phyloP scores from a whole-genome alignment of 1,140 invertebrate species.

The Drosophila athabasca region DNA sequence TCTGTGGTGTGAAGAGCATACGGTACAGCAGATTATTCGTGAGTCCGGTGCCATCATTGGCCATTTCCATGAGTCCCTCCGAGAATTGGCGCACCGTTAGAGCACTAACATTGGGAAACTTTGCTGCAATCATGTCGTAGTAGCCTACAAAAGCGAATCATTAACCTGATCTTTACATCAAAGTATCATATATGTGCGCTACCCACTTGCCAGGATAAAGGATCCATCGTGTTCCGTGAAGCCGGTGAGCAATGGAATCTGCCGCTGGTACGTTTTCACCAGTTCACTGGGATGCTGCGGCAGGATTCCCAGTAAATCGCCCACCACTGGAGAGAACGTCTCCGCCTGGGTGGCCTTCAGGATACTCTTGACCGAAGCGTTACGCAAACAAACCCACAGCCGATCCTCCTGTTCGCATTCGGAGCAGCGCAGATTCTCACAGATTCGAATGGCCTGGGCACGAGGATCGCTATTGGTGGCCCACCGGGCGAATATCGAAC shows the following conservation, averaged over 20 bases:
- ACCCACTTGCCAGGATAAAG: slow-evolving; percentile 72
- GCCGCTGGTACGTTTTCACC: slow-evolving; percentile 32
- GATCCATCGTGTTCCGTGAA: slow-evolving; percentile 80
- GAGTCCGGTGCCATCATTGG: slow-evolving; percentile 52
- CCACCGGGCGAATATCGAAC: slow-evolving; percentile 74
- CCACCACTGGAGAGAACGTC: slow-evolving; percentile 61
- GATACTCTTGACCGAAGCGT: slow-evolving; percentile 48
- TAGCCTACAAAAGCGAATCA: slow-evolving; percentile 33
- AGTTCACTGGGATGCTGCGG: slow-evolving; percentile 55
- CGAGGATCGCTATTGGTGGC: slow-evolving; percentile 55
- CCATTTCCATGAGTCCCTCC: slow-evolving; percentile 40
- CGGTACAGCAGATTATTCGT: slow-evolving; percentile 58
- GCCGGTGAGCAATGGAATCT: slow-evolving; percentile 70
- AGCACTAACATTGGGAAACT: slow-evolving; percentile 44
- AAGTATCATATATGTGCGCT: no score
- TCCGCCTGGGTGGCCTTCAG: slow-evolving; percentile 55
- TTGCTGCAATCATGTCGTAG: slow-evolving; percentile 52
- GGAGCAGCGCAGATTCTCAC: slow-evolving; percentile 47
- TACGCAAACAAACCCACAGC: slow-evolving; percentile 50
- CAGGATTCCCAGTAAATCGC: slow-evolving; percentile 65
- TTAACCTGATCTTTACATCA: background rate
- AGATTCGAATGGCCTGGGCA: slow-evolving; percentile 59
- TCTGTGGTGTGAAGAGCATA: slow-evolving; percentile 48
- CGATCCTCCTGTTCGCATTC: slow-evolving; percentile 33
- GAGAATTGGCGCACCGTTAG: slow-evolving; percentile 64